Conservation (phyloP, 2,888 invertebrate species). For the Elaeidobius kamerunicus region DNA sequence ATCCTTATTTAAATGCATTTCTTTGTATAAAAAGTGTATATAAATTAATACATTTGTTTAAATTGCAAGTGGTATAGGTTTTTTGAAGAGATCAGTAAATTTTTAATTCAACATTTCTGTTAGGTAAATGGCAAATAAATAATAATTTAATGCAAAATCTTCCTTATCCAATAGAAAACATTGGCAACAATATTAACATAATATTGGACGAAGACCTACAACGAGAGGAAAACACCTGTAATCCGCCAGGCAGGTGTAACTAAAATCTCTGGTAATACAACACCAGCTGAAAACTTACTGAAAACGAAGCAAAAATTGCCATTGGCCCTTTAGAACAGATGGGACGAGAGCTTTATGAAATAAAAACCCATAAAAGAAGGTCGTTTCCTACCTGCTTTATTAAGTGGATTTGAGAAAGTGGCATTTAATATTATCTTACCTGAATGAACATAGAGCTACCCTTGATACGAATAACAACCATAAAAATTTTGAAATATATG, state of each 20-base stretch:
- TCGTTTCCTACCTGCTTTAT: constrained; percentile 6
- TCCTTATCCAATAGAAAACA: too few relatives aligned
- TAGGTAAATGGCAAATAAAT: too few relatives aligned
- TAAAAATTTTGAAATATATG: too few relatives aligned
- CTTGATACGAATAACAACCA: too few relatives aligned
- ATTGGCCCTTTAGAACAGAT: constrained; percentile 11
- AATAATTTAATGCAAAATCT: too few relatives aligned
- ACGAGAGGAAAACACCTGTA: constrained; percentile 12
- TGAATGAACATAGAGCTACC: not conserved
- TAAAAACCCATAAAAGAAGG: constrained; percentile 6
- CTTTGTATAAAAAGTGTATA: too few relatives aligned
- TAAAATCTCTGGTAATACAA: constrained; percentile 16
- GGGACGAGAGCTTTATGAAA: constrained; percentile 3
- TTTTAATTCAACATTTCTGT: too few relatives aligned
- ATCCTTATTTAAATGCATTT: too few relatives aligned
- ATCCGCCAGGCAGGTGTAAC: constrained; percentile 15
- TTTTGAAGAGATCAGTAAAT: too few relatives aligned
- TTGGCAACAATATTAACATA: not conserved
- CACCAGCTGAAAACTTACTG: constrained; percentile 11
- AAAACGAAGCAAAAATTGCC: constrained; percentile 12
- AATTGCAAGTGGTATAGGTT: too few relatives aligned
- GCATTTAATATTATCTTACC: not conserved
- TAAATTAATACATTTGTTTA: too few relatives aligned
- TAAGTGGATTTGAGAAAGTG: not conserved
- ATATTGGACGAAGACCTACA: not conserved